A percentile compares a stretch with the other conserved stretches of the same genome.
Conservation (phyloP, 2,888 invertebrate species). For the Lochmaea capreae region DNA sequence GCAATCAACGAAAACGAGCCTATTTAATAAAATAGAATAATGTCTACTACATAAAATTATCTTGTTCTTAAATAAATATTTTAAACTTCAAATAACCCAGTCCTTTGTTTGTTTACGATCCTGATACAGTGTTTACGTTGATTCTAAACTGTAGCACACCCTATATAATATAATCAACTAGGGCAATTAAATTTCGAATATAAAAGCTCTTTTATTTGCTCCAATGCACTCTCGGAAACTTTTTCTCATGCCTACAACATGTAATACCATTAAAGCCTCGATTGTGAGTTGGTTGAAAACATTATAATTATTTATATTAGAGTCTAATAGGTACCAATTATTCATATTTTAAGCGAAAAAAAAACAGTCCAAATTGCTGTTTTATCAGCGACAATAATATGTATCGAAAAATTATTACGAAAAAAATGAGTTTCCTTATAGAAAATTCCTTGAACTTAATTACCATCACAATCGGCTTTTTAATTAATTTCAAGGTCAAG, state of each 20-base stretch:
- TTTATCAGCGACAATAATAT: too few relatives aligned
- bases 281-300: not conserved
- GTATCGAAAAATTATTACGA: too few relatives aligned
- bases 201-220: constrained; percentile 25
- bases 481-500: not conserved
- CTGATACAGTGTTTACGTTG: not conserved
- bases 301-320: not conserved
- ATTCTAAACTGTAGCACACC: not conserved
- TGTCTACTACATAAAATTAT: not conserved
- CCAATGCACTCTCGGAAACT: constrained; percentile 19
- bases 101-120: not conserved
- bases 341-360: not conserved
- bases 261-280: constrained; percentile 7
- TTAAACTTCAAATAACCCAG: not conserved
- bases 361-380: not conserved
- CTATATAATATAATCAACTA: not conserved
- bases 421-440: not conserved
- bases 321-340: not conserved
- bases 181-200: constrained; percentile 15
- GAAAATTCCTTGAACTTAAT: not conserved
- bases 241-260: constrained; percentile 27
- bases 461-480: not conserved
- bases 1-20: too few relatives aligned
- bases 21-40: not conserved
- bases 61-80: not conserved